Conservation (phyloP, 2,113 vertebrate genomes). For the Mola mola region DNA sequence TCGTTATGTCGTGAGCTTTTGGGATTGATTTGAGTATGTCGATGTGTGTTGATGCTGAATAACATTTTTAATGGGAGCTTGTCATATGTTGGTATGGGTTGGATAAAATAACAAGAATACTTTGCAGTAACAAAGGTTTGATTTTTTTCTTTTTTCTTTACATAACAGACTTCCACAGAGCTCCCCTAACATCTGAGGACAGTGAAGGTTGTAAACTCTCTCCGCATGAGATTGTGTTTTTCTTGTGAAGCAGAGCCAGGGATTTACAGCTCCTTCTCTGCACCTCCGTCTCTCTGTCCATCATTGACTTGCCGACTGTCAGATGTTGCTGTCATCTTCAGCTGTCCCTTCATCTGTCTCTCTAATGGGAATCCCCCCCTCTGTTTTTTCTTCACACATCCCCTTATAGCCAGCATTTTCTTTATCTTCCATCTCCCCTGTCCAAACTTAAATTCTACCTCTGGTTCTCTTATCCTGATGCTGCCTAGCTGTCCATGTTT, state of each 20-base stretch:
- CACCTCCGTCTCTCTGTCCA: constrained; percentile 51
- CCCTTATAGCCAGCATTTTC: constrained; percentile 42
- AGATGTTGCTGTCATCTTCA: constrained; percentile 65
- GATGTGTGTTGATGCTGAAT: too few relatives aligned
- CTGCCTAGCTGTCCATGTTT: constrained; percentile 19
- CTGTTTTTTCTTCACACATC: constrained; percentile 41
- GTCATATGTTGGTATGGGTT: too few relatives aligned
- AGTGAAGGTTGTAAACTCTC: constrained; percentile 31
- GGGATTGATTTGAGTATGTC: too few relatives aligned
- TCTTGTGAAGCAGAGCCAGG: constrained; percentile 19
- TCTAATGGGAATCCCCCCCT: constrained; percentile 68
- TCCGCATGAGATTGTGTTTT: constrained; percentile 15
- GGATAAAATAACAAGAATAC: too few relatives aligned
- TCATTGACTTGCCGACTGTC: constrained; percentile 63
- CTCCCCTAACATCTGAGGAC: constrained; percentile 16
- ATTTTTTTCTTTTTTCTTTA: too few relatives aligned
- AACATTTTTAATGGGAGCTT: too few relatives aligned
- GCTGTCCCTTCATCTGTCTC: constrained; percentile 67
- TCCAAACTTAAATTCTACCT: too few relatives aligned
- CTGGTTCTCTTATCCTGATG: not conserved
- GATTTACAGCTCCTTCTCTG: constrained; percentile 48
- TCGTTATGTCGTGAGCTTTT: too few relatives aligned
- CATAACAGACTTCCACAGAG: not conserved
- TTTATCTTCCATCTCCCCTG: constrained; percentile 17
- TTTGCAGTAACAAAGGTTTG: too few relatives aligned